phyloP scores from a whole-genome alignment of 2,888 invertebrate species.

The Dioctria rufipes region DNA sequence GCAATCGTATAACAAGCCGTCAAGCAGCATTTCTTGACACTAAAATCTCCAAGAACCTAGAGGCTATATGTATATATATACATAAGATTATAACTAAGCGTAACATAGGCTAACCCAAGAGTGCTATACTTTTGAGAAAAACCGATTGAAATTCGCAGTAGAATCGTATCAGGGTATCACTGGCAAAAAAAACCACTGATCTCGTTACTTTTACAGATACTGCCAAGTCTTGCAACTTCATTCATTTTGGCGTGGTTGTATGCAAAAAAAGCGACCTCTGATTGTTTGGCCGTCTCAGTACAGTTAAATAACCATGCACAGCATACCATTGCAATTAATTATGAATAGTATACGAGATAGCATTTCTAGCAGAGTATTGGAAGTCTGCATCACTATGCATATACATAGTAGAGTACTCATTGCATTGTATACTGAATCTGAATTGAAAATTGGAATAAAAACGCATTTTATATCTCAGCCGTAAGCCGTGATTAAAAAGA shows the following conservation, averaged over 20 bases:
- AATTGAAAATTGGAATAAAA: not conserved
- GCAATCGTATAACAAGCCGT: conserved; percentile 1
- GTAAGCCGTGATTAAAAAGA: not conserved
- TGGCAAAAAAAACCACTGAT: not conserved
- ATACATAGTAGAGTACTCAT: too few relatives aligned
- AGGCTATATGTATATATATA: not conserved
- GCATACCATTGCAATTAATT: too few relatives aligned
- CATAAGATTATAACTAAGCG: not conserved
- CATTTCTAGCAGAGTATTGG: too few relatives aligned
- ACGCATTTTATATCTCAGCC: not conserved
- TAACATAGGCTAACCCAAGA: too few relatives aligned
- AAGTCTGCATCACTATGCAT: too few relatives aligned
- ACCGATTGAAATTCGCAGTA: not conserved
- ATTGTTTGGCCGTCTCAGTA: too few relatives aligned
- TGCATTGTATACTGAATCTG: too few relatives aligned
- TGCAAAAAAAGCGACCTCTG: not conserved
- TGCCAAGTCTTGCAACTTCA: not conserved
- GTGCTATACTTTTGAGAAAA: not conserved
- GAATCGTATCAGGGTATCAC: conserved; percentile 1
- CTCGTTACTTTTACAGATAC: too few relatives aligned
- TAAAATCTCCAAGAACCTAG: not conserved
- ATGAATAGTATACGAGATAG: too few relatives aligned
- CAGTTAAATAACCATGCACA: too few relatives aligned
- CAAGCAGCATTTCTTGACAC: conserved; percentile 21
- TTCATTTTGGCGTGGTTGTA: not conserved